Evolutionary conservation across 1,140 invertebrate species (phyloP).

Genomic region (Maniola jurtina): DNA sequence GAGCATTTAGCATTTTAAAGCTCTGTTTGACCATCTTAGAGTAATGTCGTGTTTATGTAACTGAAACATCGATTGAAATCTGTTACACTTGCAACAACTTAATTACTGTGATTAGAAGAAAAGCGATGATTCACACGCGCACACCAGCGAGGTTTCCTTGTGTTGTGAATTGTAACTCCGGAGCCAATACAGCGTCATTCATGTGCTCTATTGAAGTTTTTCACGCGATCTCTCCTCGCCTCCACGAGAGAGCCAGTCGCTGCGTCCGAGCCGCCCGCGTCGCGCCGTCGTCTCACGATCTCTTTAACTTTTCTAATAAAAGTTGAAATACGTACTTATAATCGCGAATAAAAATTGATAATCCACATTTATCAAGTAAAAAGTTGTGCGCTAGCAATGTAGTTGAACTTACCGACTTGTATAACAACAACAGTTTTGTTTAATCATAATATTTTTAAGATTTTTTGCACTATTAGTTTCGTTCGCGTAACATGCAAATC

Average conservation of each 20-base stretch:
- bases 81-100: neutral
- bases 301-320: neutral
- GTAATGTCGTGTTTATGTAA: neutral
- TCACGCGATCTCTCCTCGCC: slow-evolving; percentile 69
- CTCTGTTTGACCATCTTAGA: neutral
- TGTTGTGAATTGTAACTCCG: slow-evolving; percentile 14
- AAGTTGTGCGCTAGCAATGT: neutral
- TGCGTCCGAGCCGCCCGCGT: slow-evolving; percentile 45
- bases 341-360: neutral
- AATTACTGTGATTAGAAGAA: slow-evolving; percentile 4
- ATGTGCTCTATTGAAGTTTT: slow-evolving; percentile 61
- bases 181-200: slow-evolving; percentile 20
- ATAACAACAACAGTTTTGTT: neutral
- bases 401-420: neutral
- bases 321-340: neutral
- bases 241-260: slow-evolving; percentile 61
- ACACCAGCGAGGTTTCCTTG: slow-evolving; percentile 24
- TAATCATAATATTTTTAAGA: neutral
- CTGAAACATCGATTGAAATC: slow-evolving; percentile 1
- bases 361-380: neutral
- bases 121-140: slow-evolving; percentile 22
- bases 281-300: slow-evolving; percentile 38
- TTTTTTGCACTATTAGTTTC: neutral
- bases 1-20: neutral
- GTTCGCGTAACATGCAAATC: slow-evolving; percentile 8